phyloP scores from a whole-genome alignment of 2,888 invertebrate genomes.

The Uropetala carovei region DNA sequence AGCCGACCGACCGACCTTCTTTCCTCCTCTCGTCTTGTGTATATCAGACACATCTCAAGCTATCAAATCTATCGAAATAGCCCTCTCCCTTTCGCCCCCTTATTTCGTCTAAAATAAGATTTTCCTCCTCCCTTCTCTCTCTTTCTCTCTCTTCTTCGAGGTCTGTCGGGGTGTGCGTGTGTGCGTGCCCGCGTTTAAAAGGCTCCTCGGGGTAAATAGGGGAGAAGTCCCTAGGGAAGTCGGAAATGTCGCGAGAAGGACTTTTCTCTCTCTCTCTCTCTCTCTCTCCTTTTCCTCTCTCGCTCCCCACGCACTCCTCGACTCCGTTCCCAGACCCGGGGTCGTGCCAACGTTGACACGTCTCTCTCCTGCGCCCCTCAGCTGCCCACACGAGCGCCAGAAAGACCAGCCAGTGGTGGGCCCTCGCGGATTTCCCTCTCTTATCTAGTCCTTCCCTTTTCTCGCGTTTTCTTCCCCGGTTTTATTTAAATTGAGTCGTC shows the following conservation, averaged over 20 bases:
- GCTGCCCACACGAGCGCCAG: constrained; percentile 38
- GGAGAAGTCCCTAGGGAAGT: constrained; percentile 5
- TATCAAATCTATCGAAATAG: constrained; percentile 63
- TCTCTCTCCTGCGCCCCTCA: not conserved
- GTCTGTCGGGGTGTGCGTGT: not conserved
- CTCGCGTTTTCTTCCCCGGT: not conserved
- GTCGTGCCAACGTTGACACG: constrained; percentile 54
- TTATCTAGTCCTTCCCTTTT: not conserved
- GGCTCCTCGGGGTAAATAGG: not conserved
- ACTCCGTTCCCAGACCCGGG: not conserved
- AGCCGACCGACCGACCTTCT: not conserved
- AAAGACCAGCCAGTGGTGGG: not conserved
- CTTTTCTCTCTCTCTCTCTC: not conserved
- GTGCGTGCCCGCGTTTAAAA: not conserved
- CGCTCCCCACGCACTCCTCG: not conserved
- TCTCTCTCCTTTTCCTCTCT: not conserved
- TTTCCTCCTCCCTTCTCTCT: constrained; percentile 38
- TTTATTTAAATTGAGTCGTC: constrained; percentile 49
- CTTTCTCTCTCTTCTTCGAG: constrained; percentile 7
- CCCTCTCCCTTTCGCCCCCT: constrained; percentile 52
- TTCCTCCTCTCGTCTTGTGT: constrained; percentile 52
- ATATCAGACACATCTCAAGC: constrained; percentile 63
- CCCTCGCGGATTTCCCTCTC: not conserved
- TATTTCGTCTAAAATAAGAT: constrained; percentile 61
- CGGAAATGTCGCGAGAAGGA: constrained; percentile 7